A percentile compares a stretch with the other conserved stretches of the same genome.
Conservation (phyloP, 2,797 vertebrate genomes). For the Cossypha polioptera region DNA sequence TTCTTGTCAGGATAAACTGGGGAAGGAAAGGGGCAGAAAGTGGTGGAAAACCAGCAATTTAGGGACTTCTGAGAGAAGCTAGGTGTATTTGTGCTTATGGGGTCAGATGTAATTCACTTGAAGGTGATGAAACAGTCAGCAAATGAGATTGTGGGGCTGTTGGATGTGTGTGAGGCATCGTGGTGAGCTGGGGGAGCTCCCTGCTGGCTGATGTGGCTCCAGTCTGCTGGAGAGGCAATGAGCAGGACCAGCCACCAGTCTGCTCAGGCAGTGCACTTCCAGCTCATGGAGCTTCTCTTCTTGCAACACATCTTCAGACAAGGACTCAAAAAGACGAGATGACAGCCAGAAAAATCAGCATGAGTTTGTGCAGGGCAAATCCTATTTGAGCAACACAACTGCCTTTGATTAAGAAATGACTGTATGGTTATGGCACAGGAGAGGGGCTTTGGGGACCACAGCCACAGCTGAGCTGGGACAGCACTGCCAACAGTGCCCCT, state of each 20-base stretch:
- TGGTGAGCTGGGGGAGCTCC: not conserved
- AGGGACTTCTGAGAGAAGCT: not conserved
- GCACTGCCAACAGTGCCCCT: fast-evolving
- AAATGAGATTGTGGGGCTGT: not conserved
- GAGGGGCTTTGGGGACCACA: not conserved
- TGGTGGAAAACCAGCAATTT: not conserved
- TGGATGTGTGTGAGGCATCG: fast-evolving
- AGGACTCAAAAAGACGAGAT: not conserved
- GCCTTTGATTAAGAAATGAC: not conserved
- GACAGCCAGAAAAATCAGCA: not conserved
- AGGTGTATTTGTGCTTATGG: not conserved
- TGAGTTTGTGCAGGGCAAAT: not conserved
- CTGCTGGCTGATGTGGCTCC: not conserved
- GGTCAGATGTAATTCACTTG: not conserved
- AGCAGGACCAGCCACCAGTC: not conserved
- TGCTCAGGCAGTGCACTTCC: not conserved
- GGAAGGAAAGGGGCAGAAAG: not conserved
- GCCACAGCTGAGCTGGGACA: not conserved
- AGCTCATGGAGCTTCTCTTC: not conserved
- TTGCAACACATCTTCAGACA: not conserved
- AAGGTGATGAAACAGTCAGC: not conserved
- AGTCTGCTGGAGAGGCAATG: not conserved
- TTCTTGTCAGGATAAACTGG: not conserved
- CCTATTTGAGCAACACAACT: not conserved
- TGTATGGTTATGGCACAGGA: not conserved